Base-by-base conservation (phyloP, 2,797 vertebrate genomes). In the Allobates femoralis region DNA sequence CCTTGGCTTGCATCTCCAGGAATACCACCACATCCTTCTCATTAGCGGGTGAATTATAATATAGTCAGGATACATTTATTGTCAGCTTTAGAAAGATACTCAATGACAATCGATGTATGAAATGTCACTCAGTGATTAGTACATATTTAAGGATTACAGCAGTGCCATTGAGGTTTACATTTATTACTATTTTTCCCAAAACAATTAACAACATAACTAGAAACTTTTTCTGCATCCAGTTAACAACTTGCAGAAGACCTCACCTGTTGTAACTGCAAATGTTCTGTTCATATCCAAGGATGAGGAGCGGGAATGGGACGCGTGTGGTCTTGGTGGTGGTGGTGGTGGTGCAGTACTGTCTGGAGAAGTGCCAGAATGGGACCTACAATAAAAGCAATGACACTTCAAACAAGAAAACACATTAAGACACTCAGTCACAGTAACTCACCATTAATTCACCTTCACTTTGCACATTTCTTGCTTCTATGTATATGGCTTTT, bases 271-370 rank as follows among this genome's bases (percentile, higher is more conserved):
- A 1, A 95, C 92, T 14, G 96, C 89, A 82, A 99, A 99, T 90
- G 95, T 99, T 91, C 98, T 95, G 91, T 98, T 99, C 97, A 99
- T 96, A 92, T 99, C 98, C 91, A 99, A 94, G 67, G 98, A 99
- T 0, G 98, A 99, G 0, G 98, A 99, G 80, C 98, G 96, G 15
- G 98, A 99, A 92, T 99, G 98, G 37, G 98, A 97, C 50, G 97
- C 95, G 87, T 96, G 96, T 81, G 98, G 98, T 66, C 97, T 95
- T 19, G 98, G 98, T 2, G 98, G 98, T 21, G 98, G 98, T 0
- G 98, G 97, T 0, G 98, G 98, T 0, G 98, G 98, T 0, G 98
- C 97, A n/a, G 96, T 88, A 88, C 90, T 95, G 85, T 99, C 98
- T 15, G 97, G 97, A 88, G 98, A 99, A 0, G 97, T 96, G 83